A percentile compares a stretch with the other conserved stretches of the same genome.
phyloP scores from a whole-genome alignment of 2,113 vertebrate genomes.

The Elephantulus edwardii region DNA sequence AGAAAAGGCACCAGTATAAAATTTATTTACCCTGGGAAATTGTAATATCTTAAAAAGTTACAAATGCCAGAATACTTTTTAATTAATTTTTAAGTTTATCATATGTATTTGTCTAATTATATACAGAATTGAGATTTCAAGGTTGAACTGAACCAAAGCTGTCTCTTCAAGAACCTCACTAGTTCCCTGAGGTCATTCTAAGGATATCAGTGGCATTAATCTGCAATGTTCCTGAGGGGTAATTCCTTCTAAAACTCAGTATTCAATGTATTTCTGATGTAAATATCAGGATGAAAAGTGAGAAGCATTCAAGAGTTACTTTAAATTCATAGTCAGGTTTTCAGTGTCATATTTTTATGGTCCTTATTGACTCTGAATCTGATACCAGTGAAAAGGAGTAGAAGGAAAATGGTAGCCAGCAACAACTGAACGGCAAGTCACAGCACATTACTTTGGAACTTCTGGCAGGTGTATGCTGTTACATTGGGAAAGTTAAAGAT shows the following conservation, averaged over 20 bases:
- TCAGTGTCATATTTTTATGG: background rate
- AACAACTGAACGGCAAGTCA: background rate
- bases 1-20: background rate
- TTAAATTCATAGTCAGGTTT: background rate
- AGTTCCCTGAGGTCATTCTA: background rate
- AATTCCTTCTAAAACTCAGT: background rate
- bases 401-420: background rate
- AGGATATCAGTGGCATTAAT: no score
- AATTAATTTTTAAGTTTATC: background rate
- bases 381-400: background rate
- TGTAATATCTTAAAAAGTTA: background rate
- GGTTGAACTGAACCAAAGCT: no score
- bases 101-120: background rate
- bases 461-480: background rate
- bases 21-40: background rate
- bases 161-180: background rate
- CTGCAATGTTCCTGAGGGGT: fast-evolving
- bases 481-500: background rate
- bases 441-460: fast-evolving
- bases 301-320: background rate
- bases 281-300: no score
- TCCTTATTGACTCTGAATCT: background rate
- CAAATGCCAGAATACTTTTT: background rate
- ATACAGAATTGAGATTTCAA: background rate
- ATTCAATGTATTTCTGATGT: fast-evolving